A percentile compares a stretch with the other conserved stretches of the same genome.
These are phyloP conservation scores for Leptonema lineaticorne DNA, from an alignment of 1,140 invertebrate species.

Conservation along the genomic window DNA sequence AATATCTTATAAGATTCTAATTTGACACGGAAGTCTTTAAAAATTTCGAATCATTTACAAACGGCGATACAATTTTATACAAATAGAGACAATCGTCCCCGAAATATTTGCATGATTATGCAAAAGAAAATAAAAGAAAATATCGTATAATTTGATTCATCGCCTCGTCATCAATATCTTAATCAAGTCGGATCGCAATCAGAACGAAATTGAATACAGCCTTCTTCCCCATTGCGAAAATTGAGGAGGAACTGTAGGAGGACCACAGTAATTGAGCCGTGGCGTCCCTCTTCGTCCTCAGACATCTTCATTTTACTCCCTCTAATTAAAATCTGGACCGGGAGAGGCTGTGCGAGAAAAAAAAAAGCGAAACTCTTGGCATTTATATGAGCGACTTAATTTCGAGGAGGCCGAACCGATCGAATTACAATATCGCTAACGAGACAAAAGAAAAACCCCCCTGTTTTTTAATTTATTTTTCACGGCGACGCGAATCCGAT, in stretches of 20 bases:
- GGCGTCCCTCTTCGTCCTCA: conserved; percentile 20
- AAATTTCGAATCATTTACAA: not conserved
- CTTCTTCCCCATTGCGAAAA: not conserved
- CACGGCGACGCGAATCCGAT: conserved; percentile 8
- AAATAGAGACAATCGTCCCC: not conserved
- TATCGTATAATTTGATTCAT: conserved; percentile 30
- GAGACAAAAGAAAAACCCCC: conserved; percentile 41
- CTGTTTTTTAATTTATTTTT: conserved; percentile 40
- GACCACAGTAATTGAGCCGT: conserved; percentile 32
- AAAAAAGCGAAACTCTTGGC: conserved; percentile 33
- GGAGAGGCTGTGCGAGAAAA: not conserved
- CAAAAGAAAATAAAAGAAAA: not conserved
- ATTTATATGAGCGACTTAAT: conserved; percentile 35
- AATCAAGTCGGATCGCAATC: conserved; percentile 31
- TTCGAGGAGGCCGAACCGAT: conserved; percentile 30
- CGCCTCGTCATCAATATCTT: conserved; percentile 32
- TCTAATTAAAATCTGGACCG: conserved; percentile 38
- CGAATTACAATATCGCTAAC: conserved; percentile 43
- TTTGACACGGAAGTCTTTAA: too few species aligned
- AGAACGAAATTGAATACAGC: conserved; percentile 29
- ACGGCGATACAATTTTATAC: not conserved
- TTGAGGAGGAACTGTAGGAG: not conserved
- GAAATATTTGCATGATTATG: not conserved
- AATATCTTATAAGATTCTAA: too few species aligned
- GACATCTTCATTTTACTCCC: conserved; percentile 31